A percentile compares a stretch with the other conserved stretches of the same genome.
phyloP scores from a whole-genome alignment of 2,113 vertebrate genomes.

The Corythaixoides concolor region DNA sequence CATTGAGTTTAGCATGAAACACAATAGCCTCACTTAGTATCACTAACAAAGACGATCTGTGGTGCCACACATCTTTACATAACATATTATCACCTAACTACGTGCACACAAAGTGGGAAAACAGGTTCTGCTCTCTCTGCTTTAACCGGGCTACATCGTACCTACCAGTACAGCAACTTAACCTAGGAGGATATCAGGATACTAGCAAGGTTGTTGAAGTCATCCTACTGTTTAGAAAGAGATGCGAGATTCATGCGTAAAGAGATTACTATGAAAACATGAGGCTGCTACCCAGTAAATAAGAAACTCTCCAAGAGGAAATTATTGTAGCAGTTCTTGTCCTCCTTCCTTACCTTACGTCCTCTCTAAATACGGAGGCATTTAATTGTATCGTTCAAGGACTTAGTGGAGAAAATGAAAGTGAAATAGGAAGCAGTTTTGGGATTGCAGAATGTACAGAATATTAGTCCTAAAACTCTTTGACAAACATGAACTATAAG shows the following conservation, averaged over 20 bases:
- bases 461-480: background rate
- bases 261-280: background rate
- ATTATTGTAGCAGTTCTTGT: background rate
- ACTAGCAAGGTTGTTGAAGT: background rate
- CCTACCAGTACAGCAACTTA: background rate
- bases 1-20: background rate
- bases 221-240: background rate
- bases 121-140: background rate
- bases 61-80: background rate
- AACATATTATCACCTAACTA: background rate
- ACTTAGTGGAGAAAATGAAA: background rate
- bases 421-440: background rate
- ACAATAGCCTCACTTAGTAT: background rate
- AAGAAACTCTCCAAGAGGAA: background rate
- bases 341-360: background rate
- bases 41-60: background rate
- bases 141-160: background rate
- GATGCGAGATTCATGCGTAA: background rate
- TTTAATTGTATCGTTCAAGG: background rate
- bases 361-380: too few relatives aligned
- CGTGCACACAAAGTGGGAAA: background rate
- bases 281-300: background rate
- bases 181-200: background rate
- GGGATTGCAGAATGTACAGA: background rate
- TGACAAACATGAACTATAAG: background rate